phyloP scores from a whole-genome alignment of 2,797 vertebrate genomes.

The Pipistrellus nathusii region DNA sequence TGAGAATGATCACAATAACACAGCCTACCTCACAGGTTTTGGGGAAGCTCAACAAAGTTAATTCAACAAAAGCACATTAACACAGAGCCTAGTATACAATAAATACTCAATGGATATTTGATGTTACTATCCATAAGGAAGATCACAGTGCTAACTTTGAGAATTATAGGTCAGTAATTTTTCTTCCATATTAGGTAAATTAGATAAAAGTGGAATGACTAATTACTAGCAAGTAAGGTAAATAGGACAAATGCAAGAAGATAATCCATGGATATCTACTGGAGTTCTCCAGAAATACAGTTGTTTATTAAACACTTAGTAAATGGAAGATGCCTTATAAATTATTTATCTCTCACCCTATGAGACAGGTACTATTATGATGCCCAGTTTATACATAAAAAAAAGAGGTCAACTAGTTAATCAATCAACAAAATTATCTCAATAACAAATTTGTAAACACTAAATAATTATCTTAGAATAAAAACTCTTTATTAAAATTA shows the following conservation, averaged over 20 bases:
- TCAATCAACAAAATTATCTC: background rate
- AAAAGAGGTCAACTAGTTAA: background rate
- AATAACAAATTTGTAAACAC: background rate
- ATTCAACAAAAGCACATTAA: background rate
- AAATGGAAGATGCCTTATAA: background rate
- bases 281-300: background rate
- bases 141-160: background rate
- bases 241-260: constrained; percentile 16
- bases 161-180: background rate
- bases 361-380: background rate
- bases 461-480: constrained; percentile 5
- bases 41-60: background rate
- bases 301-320: constrained; percentile 29
- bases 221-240: constrained; percentile 13
- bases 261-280: background rate
- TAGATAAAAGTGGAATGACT: constrained; percentile 6
- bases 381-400: background rate
- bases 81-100: background rate
- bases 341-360: background rate
- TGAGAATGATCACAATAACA: background rate
- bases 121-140: background rate
- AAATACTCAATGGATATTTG: background rate
- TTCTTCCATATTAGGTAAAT: background rate
- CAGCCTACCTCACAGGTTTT: background rate
- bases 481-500: constrained; percentile 20